Conservation (phyloP, 2,113 vertebrate genomes). For the Jacana jacana region DNA sequence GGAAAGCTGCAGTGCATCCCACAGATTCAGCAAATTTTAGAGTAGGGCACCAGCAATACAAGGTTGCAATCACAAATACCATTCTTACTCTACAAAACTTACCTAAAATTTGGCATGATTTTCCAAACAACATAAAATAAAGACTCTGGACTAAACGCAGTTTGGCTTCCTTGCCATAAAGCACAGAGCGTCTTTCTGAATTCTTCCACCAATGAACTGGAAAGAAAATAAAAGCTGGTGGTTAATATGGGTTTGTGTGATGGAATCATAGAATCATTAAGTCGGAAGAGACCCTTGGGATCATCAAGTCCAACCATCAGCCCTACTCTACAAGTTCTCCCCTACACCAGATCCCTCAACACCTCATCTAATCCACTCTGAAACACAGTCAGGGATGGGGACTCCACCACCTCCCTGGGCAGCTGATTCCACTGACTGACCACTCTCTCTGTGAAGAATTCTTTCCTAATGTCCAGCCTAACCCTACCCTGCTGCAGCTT, state of each 20-base stretch:
- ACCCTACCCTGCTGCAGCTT: too few relatives aligned
- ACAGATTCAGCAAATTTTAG: neutral
- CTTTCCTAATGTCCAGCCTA: too few relatives aligned
- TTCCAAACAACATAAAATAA: conserved; percentile 99
- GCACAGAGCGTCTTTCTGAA: conserved; percentile 97
- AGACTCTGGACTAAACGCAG: conserved; percentile 95
- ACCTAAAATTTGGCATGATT: conserved; percentile 99
- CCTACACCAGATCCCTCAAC: too few relatives aligned
- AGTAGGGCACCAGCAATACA: neutral
- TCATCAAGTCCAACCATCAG: too few relatives aligned
- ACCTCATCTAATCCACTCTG: too few relatives aligned
- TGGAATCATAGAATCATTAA: too few relatives aligned
- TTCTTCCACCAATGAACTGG: conserved; percentile 95
- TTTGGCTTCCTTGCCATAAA: conserved; percentile 95
- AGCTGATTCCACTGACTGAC: too few relatives aligned
- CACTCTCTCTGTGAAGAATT: too few relatives aligned
- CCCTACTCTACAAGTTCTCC: too few relatives aligned
- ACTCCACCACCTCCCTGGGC: too few relatives aligned
- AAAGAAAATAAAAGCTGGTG: neutral
- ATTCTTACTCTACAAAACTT: conserved; percentile 11
- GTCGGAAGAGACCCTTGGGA: too few relatives aligned
- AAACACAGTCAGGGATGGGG: too few relatives aligned
- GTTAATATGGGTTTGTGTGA: neutral
- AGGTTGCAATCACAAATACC: neutral
- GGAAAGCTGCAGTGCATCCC: neutral